Evolutionary conservation across 2,888 invertebrate species (phyloP).

Genomic region (Luperina nickerlii): DNA sequence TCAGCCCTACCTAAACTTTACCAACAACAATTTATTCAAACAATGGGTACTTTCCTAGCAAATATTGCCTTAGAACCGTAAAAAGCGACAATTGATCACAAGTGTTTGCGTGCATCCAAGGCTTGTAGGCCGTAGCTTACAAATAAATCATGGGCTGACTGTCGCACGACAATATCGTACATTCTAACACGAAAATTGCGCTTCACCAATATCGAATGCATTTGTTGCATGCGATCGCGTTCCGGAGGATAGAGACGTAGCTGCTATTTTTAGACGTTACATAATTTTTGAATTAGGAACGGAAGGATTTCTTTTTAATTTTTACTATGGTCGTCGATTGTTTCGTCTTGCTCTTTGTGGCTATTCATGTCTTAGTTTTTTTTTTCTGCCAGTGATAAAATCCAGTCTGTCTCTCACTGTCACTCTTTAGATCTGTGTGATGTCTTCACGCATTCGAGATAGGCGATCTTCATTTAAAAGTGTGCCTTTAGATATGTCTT

Average conservation of each 20-base stretch:
- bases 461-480: background rate
- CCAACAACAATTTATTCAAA: constrained; percentile 39
- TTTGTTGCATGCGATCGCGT: constrained; percentile 84
- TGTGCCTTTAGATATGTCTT: background rate
- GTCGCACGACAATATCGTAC: constrained; percentile 83
- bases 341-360: background rate
- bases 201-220: constrained; percentile 84
- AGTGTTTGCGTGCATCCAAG: constrained; percentile 82
- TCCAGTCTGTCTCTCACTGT: background rate
- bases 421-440: background rate
- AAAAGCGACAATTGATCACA: constrained; percentile 80
- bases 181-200: constrained; percentile 87
- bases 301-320: constrained; percentile 22
- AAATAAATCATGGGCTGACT: constrained; percentile 82
- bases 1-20: constrained; percentile 10
- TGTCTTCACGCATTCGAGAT: background rate
- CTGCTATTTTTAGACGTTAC: constrained; percentile 68
- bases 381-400: constrained; percentile 1
- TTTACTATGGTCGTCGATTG: background rate
- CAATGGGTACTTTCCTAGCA: constrained; percentile 15
- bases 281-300: constrained; percentile 34
- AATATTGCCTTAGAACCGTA: constrained; percentile 38
- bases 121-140: constrained; percentile 68
- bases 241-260: constrained; percentile 71
- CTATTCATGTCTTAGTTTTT: background rate